phyloP scores from a whole-genome alignment of 1,140 invertebrate genomes.

The Zaprionus lachaisei region DNA sequence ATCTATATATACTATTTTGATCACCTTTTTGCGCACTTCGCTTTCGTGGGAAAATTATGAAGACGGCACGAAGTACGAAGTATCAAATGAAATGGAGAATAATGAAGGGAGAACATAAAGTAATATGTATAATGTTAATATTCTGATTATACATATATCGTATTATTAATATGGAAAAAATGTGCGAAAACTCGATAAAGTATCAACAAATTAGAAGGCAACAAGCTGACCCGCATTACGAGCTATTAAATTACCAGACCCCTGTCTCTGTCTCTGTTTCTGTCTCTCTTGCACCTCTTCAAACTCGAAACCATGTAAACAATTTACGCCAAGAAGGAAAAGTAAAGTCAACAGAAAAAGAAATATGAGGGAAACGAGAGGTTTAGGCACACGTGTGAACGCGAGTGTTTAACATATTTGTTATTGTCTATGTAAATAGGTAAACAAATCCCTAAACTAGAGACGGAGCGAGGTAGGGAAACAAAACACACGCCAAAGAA shows the following conservation, averaged over 20 bases:
- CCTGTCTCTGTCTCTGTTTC: neutral
- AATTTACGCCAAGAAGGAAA: constrained; percentile 50
- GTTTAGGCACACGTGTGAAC: constrained; percentile 64
- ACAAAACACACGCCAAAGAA: constrained; percentile 46
- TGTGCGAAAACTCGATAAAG: neutral
- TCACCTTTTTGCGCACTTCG: constrained; percentile 20
- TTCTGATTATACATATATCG: neutral
- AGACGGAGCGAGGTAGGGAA: constrained; percentile 20
- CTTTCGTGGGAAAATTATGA: constrained; percentile 51
- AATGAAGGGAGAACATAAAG: neutral
- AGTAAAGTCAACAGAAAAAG: constrained; percentile 64
- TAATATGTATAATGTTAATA: neutral
- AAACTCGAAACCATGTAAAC: constrained; percentile 51
- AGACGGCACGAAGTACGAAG: constrained; percentile 35
- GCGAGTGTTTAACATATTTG: constrained; percentile 64
- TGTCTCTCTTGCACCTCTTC: neutral
- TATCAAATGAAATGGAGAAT: constrained; percentile 31
- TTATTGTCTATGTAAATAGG: constrained; percentile 75
- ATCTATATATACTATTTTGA: constrained; percentile 7
- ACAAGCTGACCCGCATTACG: constrained; percentile 65
- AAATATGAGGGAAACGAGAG: constrained; percentile 17
- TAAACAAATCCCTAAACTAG: constrained; percentile 56
- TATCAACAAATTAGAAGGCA: constrained; percentile 55
- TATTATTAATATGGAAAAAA: neutral
- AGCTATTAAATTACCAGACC: constrained; percentile 69